Evolutionary conservation across 2,888 invertebrate genomes (phyloP).

Genomic region (Artemia sinica): DNA sequence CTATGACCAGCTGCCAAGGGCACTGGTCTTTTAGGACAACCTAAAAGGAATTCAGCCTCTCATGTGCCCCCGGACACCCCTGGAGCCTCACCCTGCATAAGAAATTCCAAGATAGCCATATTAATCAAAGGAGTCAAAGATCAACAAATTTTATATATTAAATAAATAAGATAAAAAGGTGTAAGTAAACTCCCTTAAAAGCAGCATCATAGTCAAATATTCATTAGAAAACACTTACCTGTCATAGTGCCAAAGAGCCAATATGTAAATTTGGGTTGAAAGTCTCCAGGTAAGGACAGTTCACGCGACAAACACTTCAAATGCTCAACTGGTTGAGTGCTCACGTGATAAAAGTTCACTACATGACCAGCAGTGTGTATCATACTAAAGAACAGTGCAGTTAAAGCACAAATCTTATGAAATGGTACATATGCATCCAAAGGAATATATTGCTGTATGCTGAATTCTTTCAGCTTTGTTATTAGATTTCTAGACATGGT

Average conservation of each 20-base stretch:
- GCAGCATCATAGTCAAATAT: slow-evolving; percentile 23
- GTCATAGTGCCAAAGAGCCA: slow-evolving; percentile 92
- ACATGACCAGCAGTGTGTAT: slow-evolving; percentile 85
- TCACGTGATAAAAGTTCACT: slow-evolving; percentile 92
- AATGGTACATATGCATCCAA: slow-evolving; percentile 88
- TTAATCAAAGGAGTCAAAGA: neutral
- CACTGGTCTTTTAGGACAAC: too few relatives aligned
- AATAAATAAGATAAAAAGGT: slow-evolving; percentile 13
- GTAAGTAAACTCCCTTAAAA: slow-evolving; percentile 13
- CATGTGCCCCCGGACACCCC: too few relatives aligned
- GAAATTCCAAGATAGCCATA: neutral
- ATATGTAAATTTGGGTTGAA: slow-evolving; percentile 77
- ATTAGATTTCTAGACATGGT: slow-evolving; percentile 84
- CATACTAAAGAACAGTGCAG: slow-evolving; percentile 77
- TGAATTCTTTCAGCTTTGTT: slow-evolving; percentile 81
- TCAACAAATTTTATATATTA: slow-evolving; percentile 12
- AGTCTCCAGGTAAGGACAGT: slow-evolving; percentile 81
- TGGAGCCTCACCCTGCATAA: too few relatives aligned
- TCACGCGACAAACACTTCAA: slow-evolving; percentile 79
- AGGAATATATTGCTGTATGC: slow-evolving; percentile 81
- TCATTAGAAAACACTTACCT: slow-evolving; percentile 38
- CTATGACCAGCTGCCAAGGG: too few relatives aligned
- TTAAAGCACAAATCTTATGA: slow-evolving; percentile 89
- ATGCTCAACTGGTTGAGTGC: slow-evolving; percentile 83
- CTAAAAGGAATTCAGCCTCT: too few relatives aligned